Percentiles rank a stretch among this genome's conserved stretches.
phyloP scores from a whole-genome alignment of 2,888 invertebrate species.

The Philonicus albiceps region DNA sequence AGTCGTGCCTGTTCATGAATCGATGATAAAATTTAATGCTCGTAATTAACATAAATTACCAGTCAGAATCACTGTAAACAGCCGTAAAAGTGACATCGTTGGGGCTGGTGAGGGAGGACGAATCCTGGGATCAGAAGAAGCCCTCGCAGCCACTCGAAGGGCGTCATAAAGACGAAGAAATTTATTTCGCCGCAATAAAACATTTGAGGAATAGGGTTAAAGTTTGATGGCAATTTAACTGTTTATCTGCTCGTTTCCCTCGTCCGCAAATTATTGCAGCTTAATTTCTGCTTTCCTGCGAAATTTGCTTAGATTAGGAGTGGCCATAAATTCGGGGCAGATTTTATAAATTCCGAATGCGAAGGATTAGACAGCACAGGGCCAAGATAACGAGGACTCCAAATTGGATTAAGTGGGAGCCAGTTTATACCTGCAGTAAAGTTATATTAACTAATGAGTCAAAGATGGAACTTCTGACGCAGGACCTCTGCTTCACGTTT shows the following conservation, averaged over 20 bases:
- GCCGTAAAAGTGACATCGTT: slow-evolving; percentile 36
- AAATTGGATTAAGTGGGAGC: slow-evolving; percentile 12
- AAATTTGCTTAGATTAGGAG: background rate
- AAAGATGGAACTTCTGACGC: background rate
- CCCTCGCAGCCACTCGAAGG: background rate
- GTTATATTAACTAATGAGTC: background rate
- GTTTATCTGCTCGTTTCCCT: slow-evolving; percentile 29
- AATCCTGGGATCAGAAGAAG: background rate
- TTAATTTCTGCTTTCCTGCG: slow-evolving; percentile 6
- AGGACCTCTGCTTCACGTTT: background rate
- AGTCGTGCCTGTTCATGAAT: slow-evolving; percentile 33
- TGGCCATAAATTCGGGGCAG: background rate
- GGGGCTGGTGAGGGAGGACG: background rate
- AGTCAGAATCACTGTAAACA: slow-evolving; percentile 33
- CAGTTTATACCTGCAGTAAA: slow-evolving; percentile 14
- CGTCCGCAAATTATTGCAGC: slow-evolving; percentile 21
- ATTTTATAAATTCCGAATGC: slow-evolving; percentile 23
- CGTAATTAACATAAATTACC: slow-evolving; percentile 40
- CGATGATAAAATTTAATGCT: slow-evolving; percentile 39
- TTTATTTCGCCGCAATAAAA: slow-evolving; percentile 30
- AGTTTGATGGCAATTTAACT: slow-evolving; percentile 25
- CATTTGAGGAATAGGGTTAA: slow-evolving; percentile 25
- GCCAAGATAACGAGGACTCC: background rate
- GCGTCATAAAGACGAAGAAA: slow-evolving; percentile 19
- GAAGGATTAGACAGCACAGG: background rate